These are phyloP conservation scores for Hemaris fuciformis DNA, from an alignment of 2,888 invertebrate species.

Conservation along the genomic window DNA sequence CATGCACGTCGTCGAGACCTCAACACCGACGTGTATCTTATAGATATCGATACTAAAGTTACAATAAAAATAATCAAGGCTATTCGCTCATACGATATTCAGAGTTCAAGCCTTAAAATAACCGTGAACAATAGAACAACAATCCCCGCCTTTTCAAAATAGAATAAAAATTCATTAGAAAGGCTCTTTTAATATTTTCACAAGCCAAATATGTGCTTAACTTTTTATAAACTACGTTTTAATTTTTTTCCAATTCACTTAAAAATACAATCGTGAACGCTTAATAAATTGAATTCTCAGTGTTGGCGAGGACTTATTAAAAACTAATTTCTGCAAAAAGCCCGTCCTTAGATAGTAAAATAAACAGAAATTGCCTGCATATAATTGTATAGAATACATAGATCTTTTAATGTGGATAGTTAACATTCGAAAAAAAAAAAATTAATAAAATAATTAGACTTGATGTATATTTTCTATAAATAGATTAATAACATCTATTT, in stretches of 20 bases:
- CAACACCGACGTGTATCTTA: too few relatives aligned
- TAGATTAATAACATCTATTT: too few relatives aligned
- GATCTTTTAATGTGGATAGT: background rate
- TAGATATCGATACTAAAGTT: too few relatives aligned
- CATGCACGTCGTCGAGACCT: too few relatives aligned
- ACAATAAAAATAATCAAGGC: too few relatives aligned
- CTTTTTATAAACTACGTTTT: background rate
- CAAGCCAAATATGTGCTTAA: background rate
- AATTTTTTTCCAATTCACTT: background rate
- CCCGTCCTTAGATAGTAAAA: background rate
- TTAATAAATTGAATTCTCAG: constrained; percentile 5
- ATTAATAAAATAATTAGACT: too few relatives aligned
- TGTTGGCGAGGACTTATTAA: background rate
- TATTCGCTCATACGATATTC: too few relatives aligned
- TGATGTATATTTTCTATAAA: too few relatives aligned
- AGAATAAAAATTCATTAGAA: background rate
- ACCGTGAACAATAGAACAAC: background rate
- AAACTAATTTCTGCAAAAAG: background rate
- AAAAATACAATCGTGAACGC: background rate
- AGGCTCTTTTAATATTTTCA: background rate
- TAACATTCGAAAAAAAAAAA: background rate
- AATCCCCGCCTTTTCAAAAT: background rate
- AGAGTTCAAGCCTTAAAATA: background rate
- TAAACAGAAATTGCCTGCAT: background rate
- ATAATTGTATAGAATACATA: background rate